Evolutionary conservation across 92 coral and sea anemone species (phyloP), one percentile per base, ranked within the genome.

Genomic region (Porites lobata): DNA sequence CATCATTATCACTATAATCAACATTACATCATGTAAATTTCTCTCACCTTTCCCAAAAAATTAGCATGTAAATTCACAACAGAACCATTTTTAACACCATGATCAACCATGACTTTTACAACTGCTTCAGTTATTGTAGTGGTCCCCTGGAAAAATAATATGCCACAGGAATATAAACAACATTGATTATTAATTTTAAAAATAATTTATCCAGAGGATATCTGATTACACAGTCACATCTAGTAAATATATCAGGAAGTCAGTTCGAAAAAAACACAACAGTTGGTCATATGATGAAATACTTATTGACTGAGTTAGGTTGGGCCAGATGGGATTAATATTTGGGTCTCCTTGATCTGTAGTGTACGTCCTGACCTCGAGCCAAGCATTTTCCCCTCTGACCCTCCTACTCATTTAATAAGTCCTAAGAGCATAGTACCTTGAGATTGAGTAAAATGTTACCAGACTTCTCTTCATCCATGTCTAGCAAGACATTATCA

Each of bases 391-490:
- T 26, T 8, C 29, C 19, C 3, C 12, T 20, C 5, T 24, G 7
- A 1, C 0, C 12, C n/a, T 38, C 47, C 5, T 0, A 4, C 47
- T 38, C 29, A 66, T 5, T 11, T 8, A n/a, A 11, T 38, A 38
- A 38, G 47, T 29, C 32, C 3, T 29, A 29, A 29, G 32, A 4
- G 47, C 47, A 10, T 10, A 2, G 22, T 89, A 96, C 99, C 96
- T 97, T 97, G 9, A 97, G 94, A 76, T 97, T 95, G 13, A 97
- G 92, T 69, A 94, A 76, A 76, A 97, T 91, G 69, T 94, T 87
- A 80, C 95, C 98, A 91, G 95, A 97, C 47, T 83, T 90, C 53
- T 97, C 94, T 58, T 97, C 98, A 22, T 89, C 93, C 99, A 97
- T 97, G 71, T 94, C 89, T 38, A 97, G 69, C 56, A 97, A 66